These are phyloP conservation scores for Drosophila stalkeri DNA, from an alignment of 2,888 invertebrate genomes.

Conservation along the genomic window DNA sequence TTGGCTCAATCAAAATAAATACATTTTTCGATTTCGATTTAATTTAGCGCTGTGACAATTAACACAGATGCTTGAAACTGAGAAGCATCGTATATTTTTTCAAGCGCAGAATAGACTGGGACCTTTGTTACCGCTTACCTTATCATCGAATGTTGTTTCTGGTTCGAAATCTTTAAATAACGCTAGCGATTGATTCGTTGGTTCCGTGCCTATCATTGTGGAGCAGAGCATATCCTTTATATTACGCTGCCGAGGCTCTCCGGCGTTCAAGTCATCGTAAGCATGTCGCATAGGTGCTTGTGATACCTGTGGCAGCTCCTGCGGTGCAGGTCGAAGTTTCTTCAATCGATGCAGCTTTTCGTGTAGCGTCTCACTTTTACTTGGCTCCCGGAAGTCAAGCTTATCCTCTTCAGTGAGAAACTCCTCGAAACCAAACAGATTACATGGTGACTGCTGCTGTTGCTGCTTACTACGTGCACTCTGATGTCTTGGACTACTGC, in stretches of 20 bases:
- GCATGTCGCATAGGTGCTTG: slow-evolving; percentile 28
- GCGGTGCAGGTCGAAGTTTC: slow-evolving; percentile 61
- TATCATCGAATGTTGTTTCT: slow-evolving; percentile 77
- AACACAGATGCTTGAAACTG: neutral
- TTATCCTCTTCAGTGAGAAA: slow-evolving; percentile 55
- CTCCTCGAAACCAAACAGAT: slow-evolving; percentile 82
- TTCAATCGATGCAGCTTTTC: slow-evolving; percentile 71
- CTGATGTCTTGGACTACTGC: slow-evolving; percentile 6
- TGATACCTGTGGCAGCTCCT: slow-evolving; percentile 47
- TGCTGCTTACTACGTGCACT: neutral
- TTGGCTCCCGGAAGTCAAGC: neutral
- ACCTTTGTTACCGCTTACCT: slow-evolving; percentile 40
- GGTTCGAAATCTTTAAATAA: slow-evolving; percentile 80
- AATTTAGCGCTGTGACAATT: slow-evolving; percentile 55
- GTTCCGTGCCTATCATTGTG: slow-evolving; percentile 68
- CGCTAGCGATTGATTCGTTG: slow-evolving; percentile 38
- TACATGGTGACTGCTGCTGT: slow-evolving; percentile 4
- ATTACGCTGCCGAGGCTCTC: slow-evolving; percentile 56
- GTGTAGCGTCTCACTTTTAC: slow-evolving; percentile 52
- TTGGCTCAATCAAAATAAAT: slow-evolving; percentile 60
- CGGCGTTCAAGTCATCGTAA: slow-evolving; percentile 53
- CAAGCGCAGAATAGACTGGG: slow-evolving; percentile 29
- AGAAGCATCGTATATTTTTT: neutral
- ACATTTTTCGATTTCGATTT: slow-evolving; percentile 48
- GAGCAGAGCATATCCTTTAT: slow-evolving; percentile 82